Conservation (phyloP, 2,888 invertebrate genomes). For the Lissonota sp. region DNA sequence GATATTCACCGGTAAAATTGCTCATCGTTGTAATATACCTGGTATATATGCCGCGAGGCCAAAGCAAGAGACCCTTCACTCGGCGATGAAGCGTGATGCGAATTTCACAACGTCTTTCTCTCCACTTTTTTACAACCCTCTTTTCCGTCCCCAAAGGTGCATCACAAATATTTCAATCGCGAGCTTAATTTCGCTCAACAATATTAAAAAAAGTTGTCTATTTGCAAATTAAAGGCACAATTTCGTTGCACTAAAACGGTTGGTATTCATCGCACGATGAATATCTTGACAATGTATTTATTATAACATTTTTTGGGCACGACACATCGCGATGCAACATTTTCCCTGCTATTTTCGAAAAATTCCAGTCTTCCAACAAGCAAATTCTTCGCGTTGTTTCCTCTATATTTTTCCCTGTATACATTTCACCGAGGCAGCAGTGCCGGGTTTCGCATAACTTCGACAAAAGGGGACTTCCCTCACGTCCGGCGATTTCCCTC, state of each 20-base stretch:
- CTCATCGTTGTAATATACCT: constrained; percentile 63
- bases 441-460: constrained; percentile 31
- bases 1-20: constrained; percentile 69
- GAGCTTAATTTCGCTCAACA: neutral
- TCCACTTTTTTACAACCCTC: constrained; percentile 14
- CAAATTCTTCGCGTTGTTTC: constrained; percentile 21
- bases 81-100: constrained; percentile 25
- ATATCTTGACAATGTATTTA: constrained; percentile 1
- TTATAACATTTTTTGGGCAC: neutral
- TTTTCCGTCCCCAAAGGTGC: constrained; percentile 16
- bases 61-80: constrained; percentile 11
- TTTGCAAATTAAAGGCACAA: neutral
- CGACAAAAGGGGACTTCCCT: constrained; percentile 15
- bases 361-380: constrained; percentile 26
- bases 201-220: neutral
- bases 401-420: constrained; percentile 1
- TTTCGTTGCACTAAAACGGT: too few relatives aligned
- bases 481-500: constrained; percentile 22
- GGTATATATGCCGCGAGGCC: neutral
- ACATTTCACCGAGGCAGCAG: neutral
- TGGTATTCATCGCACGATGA: neutral
- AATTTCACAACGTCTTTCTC: constrained; percentile 19
- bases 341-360: constrained; percentile 6
- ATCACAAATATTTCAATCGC: constrained; percentile 2
- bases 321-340: neutral